Evolutionary conservation across 2,113 vertebrate genomes (phyloP).

Genomic region (Anoura caudifer): DNA sequence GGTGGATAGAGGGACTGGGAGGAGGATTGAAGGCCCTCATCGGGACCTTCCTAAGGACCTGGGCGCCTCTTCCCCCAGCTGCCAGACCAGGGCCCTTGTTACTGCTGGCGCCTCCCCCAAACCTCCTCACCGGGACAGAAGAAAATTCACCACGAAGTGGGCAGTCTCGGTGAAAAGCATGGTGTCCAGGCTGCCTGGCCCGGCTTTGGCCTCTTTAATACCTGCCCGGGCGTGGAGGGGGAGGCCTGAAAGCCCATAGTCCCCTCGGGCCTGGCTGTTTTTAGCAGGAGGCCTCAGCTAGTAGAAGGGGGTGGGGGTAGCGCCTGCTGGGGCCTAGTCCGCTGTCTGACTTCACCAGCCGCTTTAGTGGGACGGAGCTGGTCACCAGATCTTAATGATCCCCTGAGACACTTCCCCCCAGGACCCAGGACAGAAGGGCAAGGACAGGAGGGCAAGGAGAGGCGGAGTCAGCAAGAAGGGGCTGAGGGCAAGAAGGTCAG

Average conservation of each 20-base stretch:
- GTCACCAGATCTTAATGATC: background rate
- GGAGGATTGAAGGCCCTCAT: background rate
- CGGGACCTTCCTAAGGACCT: background rate
- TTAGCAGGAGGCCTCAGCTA: constrained; percentile 35
- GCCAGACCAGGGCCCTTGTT: background rate
- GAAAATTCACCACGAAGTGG: constrained; percentile 43
- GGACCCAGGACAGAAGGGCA: background rate
- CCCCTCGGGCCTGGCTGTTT: background rate
- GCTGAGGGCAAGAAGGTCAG: background rate
- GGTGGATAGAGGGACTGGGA: background rate
- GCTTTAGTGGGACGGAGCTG: background rate
- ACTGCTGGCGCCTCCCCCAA: background rate
- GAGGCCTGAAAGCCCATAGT: constrained; percentile 18
- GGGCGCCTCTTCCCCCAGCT: background rate
- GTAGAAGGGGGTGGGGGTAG: background rate
- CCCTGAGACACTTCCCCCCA: background rate
- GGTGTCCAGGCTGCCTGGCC: background rate
- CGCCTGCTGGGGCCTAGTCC: background rate
- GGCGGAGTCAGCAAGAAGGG: background rate
- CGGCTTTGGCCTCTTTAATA: background rate
- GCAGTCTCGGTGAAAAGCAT: constrained; percentile 24
- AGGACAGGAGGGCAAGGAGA: background rate
- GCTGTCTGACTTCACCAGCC: background rate
- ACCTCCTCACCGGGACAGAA: background rate
- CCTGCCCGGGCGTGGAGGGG: background rate